phyloP scores from a whole-genome alignment of 2,113 vertebrate species.

The Lagopus leucura region DNA sequence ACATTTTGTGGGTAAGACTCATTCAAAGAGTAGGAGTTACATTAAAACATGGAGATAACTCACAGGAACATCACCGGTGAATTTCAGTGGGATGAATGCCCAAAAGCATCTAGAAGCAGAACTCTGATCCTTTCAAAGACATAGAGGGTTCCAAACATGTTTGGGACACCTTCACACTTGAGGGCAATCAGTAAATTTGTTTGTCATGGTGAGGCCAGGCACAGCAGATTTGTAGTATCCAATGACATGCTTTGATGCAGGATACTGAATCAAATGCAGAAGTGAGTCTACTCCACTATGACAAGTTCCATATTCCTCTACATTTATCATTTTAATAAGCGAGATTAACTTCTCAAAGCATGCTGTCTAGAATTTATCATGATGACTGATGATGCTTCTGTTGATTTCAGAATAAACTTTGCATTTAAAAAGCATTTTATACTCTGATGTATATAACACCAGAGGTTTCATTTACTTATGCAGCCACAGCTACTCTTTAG shows the following conservation, averaged over 20 bases:
- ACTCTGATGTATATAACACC: neutral
- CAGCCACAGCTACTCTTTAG: neutral
- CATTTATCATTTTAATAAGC: conserved; percentile 21
- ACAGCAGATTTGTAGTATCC: neutral
- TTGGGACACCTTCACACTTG: neutral
- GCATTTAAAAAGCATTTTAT: conserved; percentile 5
- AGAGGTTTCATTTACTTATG: neutral
- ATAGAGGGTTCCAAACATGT: neutral
- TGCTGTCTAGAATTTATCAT: neutral
- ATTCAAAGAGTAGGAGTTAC: accelerated
- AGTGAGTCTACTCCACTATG: neutral
- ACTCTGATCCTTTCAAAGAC: neutral
- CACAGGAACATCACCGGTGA: neutral
- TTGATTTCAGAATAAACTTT: conserved; percentile 8
- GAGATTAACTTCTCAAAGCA: conserved; percentile 28
- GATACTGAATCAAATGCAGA: neutral
- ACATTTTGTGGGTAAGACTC: neutral
- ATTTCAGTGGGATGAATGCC: neutral
- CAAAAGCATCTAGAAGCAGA: neutral
- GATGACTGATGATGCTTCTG: neutral
- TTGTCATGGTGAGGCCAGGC: neutral
- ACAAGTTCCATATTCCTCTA: neutral
- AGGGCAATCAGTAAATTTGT: neutral
- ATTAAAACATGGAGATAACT: accelerated
- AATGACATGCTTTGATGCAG: neutral